Conservation (phyloP, 2,113 vertebrate genomes). For the Fregetta grallaria region DNA sequence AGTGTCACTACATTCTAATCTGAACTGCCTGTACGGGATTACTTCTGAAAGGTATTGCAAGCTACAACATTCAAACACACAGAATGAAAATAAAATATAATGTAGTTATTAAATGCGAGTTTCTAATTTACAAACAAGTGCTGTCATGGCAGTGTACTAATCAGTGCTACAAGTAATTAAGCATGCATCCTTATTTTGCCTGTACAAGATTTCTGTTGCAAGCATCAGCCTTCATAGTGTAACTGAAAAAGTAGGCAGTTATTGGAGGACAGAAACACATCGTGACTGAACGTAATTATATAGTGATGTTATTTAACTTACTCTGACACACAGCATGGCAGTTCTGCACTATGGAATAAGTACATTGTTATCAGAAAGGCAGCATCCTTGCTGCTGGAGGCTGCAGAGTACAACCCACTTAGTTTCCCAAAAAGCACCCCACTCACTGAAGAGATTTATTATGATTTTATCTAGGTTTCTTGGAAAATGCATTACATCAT, state of each 20-base stretch:
- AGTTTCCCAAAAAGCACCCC: not conserved
- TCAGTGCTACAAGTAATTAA: not conserved
- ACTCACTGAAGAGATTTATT: not conserved
- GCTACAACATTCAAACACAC: not conserved
- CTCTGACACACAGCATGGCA: not conserved
- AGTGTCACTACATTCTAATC: not conserved
- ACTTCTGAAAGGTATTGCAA: not conserved
- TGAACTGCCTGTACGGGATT: not conserved
- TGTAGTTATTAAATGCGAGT: not conserved
- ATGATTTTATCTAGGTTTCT: not conserved
- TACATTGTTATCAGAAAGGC: not conserved
- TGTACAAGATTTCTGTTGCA: not conserved
- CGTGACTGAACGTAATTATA: not conserved
- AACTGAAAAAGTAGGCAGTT: not conserved
- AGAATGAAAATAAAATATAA: not conserved
- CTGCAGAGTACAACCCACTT: not conserved
- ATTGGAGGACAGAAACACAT: not conserved
- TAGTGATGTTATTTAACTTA: not conserved
- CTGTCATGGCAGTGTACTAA: not conserved
- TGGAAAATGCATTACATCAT: not conserved
- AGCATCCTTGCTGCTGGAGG: not conserved
- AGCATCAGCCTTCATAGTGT: not conserved
- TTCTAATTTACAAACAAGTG: not conserved
- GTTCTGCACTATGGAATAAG: not conserved
- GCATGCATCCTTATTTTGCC: not conserved